These are phyloP conservation scores for Cricetomys ansorgei DNA, from an alignment of 2,113 vertebrate genomes.

Conservation along the genomic window DNA sequence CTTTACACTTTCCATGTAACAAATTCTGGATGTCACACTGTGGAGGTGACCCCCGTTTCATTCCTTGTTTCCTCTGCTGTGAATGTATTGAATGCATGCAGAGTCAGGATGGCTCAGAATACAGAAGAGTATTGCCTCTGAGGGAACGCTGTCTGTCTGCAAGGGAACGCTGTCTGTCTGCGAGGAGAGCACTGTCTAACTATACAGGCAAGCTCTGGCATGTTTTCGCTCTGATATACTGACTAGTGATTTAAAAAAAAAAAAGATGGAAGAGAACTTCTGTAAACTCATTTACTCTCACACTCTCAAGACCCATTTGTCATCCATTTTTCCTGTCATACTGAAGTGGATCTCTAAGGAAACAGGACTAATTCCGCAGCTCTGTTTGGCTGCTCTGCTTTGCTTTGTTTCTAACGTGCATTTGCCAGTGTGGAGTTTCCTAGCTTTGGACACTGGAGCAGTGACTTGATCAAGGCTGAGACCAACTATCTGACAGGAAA, in stretches of 20 bases:
- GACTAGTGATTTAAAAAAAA: not conserved
- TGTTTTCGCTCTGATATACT: not conserved
- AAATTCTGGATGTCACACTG: not conserved
- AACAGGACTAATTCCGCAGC: not conserved
- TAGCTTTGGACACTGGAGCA: not conserved
- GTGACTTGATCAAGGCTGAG: not conserved
- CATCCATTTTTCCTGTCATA: not conserved
- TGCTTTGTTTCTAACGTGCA: too few relatives aligned
- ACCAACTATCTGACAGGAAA: not conserved
- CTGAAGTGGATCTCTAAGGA: not conserved
- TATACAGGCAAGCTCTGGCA: not conserved
- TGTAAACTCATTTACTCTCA: not conserved
- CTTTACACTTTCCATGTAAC: not conserved
- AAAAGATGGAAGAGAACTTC: not conserved
- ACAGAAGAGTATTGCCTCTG: not conserved
- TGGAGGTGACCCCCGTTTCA: not conserved
- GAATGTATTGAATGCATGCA: not conserved
- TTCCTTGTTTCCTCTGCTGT: not conserved
- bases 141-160: too few relatives aligned
- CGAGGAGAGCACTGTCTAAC: not conserved
- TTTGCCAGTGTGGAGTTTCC: not conserved
- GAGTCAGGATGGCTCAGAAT: not conserved
- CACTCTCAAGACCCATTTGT: not conserved
- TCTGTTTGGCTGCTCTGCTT: not conserved
- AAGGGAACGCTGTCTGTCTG: not conserved